Percentiles rank a stretch among this genome's conserved stretches.
These are phyloP conservation scores for Unio delphinus DNA, from an alignment of 2,888 invertebrate species.

Conservation along the genomic window DNA sequence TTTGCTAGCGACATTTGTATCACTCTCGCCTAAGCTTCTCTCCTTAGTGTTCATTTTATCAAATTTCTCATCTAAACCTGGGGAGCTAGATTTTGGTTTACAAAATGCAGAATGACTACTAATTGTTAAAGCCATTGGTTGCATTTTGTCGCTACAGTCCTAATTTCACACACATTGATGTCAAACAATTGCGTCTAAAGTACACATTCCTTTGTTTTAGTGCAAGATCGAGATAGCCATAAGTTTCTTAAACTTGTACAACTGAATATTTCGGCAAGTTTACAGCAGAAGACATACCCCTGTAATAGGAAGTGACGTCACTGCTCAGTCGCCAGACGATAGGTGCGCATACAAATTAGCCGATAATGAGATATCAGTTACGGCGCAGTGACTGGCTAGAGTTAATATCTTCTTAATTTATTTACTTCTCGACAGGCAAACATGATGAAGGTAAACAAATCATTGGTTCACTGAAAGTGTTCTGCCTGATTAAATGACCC, in stretches of 20 bases:
- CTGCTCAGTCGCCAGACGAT: slow-evolving; percentile 19
- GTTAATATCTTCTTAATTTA: slow-evolving; percentile 41
- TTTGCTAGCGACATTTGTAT: no score
- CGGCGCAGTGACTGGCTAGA: slow-evolving; percentile 29
- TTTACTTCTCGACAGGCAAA: slow-evolving; percentile 2
- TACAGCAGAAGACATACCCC: slow-evolving; percentile 19
- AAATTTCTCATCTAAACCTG: slow-evolving; percentile 2
- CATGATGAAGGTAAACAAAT: no score
- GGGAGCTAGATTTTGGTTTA: slow-evolving; percentile 24
- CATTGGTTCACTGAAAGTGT: no score
- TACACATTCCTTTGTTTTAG: no score
- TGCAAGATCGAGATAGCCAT: no score
- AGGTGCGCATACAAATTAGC: slow-evolving; percentile 42
- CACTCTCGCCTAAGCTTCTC: no score
- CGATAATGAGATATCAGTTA: slow-evolving; percentile 46
- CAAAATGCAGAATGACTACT: slow-evolving; percentile 34
- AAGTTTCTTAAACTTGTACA: slow-evolving; percentile 5
- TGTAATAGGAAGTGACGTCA: slow-evolving; percentile 46
- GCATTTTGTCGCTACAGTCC: slow-evolving; percentile 14
- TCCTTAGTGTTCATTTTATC: no score
- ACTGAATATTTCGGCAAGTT: slow-evolving; percentile 21
- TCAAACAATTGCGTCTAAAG: no score
- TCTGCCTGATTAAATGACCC: no score
- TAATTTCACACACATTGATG: no score
- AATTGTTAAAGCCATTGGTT: slow-evolving; percentile 26